Percentiles rank a stretch among this genome's conserved stretches.
Evolutionary conservation across 2,888 invertebrate genomes (phyloP).

Genomic region (Pristionchus entomophagus): DNA sequence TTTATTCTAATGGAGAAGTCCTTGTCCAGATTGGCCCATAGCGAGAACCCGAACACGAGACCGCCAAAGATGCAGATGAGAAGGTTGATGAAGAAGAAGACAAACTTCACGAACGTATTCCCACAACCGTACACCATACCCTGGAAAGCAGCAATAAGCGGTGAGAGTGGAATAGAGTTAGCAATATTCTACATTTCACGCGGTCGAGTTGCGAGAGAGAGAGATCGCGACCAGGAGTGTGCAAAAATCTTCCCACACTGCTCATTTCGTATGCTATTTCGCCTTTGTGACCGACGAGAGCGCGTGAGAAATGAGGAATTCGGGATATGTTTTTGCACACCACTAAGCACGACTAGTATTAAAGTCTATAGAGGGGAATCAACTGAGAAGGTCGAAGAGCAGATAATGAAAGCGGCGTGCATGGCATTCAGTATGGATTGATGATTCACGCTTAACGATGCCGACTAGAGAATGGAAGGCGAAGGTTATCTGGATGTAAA

Average conservation of each 20-base stretch:
- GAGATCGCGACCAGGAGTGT: no score
- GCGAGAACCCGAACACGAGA: constrained; percentile 70
- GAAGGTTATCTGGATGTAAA: constrained; percentile 28
- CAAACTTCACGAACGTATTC: constrained; percentile 69
- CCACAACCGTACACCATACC: constrained; percentile 72
- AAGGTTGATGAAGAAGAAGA: constrained; percentile 71
- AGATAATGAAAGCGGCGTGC: neutral
- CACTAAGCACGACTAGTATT: no score
- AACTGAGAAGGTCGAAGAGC: neutral
- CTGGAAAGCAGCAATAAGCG: neutral
- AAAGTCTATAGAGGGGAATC: no score
- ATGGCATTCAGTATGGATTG: constrained; percentile 25
- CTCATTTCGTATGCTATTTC: no score
- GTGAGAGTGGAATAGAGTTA: no score
- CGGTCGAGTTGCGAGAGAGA: no score
- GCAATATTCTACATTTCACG: no score
- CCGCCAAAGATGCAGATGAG: constrained; percentile 72
- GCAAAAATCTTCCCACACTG: no score
- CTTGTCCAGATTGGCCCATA: constrained; percentile 74
- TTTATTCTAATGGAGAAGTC: constrained; percentile 64
- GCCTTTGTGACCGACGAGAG: no score
- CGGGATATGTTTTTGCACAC: no score
- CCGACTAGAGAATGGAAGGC: neutral
- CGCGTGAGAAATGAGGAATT: no score
- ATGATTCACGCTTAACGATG: neutral